Evolutionary conservation across 1,140 invertebrate species (phyloP).

Genomic region (Diplogasteroides magnus): DNA sequence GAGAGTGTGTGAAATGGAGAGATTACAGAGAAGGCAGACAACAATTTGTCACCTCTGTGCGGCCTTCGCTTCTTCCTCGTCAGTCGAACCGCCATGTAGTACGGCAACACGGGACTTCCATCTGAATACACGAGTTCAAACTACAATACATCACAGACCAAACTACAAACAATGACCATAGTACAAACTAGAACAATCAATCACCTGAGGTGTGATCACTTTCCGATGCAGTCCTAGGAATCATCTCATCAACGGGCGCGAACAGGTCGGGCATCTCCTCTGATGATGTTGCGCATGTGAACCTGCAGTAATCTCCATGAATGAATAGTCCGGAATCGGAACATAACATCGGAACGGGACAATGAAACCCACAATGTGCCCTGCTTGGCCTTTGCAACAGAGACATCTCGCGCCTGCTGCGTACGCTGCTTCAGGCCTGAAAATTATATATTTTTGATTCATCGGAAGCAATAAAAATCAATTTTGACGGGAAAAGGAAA

Average conservation of each 20-base stretch:
- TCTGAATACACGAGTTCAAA: too few relatives aligned
- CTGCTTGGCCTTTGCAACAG: constrained; percentile 5
- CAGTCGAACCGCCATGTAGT: constrained; percentile 49
- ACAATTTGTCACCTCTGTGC: constrained; percentile 7
- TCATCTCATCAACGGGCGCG: constrained; percentile 29
- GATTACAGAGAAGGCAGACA: not conserved
- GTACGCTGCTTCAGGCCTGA: constrained; percentile 41
- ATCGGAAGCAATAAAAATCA: too few relatives aligned
- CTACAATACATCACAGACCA: not conserved
- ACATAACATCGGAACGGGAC: not conserved
- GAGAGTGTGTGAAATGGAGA: not conserved
- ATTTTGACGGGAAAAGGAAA: too few relatives aligned
- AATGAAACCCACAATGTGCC: constrained; percentile 17
- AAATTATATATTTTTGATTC: too few relatives aligned
- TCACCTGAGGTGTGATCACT: not conserved
- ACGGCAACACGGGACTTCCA: constrained; percentile 41
- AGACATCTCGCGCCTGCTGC: constrained; percentile 42
- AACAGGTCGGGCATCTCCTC: constrained; percentile 38
- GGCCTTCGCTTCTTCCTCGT: constrained; percentile 40
- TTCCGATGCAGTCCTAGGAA: not conserved
- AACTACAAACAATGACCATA: too few relatives aligned
- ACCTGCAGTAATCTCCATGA: constrained; percentile 13
- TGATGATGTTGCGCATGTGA: constrained; percentile 30
- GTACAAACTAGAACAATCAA: too few relatives aligned
- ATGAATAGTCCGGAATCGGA: not conserved